Evolutionary conservation across 2,888 invertebrate species (phyloP), one percentile per base, ranked within the genome.

Genomic region (Steromphala cineraria): DNA sequence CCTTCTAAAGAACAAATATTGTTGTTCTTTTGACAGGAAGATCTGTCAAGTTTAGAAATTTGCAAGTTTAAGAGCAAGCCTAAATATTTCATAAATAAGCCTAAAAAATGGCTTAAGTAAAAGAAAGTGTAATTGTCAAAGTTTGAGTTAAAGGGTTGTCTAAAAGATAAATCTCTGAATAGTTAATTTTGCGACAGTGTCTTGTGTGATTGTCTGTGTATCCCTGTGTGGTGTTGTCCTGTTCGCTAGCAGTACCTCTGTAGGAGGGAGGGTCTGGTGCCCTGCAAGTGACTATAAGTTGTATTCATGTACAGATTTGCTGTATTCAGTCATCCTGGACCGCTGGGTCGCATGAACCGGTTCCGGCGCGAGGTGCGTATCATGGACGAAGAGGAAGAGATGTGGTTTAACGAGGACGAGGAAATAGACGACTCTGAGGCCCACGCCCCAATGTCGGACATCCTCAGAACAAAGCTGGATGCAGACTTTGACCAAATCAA

Each of bases 391-490:
- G 99, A 99, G 90, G 99, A 99, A 92, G 99, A 99, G 94, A 97
- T 98, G 96, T 99, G 98, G 98, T 99, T 99, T 94, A 98, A 98
- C 92, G 98, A 98, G 90, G 99, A 99, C 87, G 98, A 98, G 92
- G 93, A 93, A 10, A 84, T 89, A 28, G 92, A 92, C 36, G 93
- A 93, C 67, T 85, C 86, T n/a, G 92, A 92, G 53, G 84, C 87
- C 31, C 89, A 92, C 28, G 89, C 92, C 75, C 92, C 93, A 13
- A 90, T 93, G 82, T 87, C 91, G 82, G 95, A 95, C 88, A 93
- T 95, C 83, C 92, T 95, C 79, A 94, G 94, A 83, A 95, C 95
- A 89, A 95, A 95, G 91, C 90, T 95, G 79, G 95, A 95, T 86
- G 94, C 95, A 17, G 95, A 95, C 88, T 93, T 95, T 87, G 95